Conservation (phyloP, 37 sponge, comb jelly and placozoan species). For the Lycopodina hypogea region DNA sequence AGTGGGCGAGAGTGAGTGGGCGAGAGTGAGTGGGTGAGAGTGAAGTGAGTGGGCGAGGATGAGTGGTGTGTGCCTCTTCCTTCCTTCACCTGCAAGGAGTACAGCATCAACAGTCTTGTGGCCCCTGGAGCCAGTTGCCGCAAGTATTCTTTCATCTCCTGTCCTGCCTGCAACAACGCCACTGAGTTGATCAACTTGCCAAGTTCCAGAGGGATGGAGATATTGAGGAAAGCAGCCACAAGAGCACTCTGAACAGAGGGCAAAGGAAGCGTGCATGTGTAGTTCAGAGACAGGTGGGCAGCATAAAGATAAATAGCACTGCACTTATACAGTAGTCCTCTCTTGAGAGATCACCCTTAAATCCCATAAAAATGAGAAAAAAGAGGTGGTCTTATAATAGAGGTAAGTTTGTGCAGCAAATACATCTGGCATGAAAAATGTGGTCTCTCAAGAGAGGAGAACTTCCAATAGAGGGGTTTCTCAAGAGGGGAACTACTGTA, state of each 20-base stretch:
- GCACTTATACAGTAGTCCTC: neutral
- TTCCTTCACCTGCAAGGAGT: slow-evolving; percentile 36
- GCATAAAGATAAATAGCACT: neutral
- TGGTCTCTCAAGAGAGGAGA: too few relatives aligned
- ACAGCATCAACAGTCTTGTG: slow-evolving; percentile 23
- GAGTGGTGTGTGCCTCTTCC: neutral
- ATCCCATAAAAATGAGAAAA: too few relatives aligned
- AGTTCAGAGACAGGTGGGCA: too few relatives aligned
- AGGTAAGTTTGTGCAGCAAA: too few relatives aligned
- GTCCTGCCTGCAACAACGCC: slow-evolving; percentile 37
- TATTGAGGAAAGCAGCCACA: slow-evolving; percentile 63
- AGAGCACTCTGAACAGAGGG: slow-evolving; percentile 57
- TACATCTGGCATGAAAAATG: too few relatives aligned
- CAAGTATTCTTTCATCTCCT: slow-evolving; percentile 24
- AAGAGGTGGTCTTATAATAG: too few relatives aligned
- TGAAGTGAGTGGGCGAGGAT: neutral
- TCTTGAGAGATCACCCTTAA: too few relatives aligned
- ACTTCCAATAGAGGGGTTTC: too few relatives aligned
- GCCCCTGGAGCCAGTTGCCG: slow-evolving; percentile 25
- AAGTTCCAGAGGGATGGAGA: slow-evolving; percentile 61
- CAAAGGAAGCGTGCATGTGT: neutral
- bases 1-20: neutral
- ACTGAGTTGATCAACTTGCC: slow-evolving; percentile 67
- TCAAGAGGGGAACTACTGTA: too few relatives aligned
- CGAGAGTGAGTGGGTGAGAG: too few relatives aligned